These are phyloP conservation scores for Samia ricini DNA, from an alignment of 1,140 invertebrate genomes.

Conservation along the genomic window DNA sequence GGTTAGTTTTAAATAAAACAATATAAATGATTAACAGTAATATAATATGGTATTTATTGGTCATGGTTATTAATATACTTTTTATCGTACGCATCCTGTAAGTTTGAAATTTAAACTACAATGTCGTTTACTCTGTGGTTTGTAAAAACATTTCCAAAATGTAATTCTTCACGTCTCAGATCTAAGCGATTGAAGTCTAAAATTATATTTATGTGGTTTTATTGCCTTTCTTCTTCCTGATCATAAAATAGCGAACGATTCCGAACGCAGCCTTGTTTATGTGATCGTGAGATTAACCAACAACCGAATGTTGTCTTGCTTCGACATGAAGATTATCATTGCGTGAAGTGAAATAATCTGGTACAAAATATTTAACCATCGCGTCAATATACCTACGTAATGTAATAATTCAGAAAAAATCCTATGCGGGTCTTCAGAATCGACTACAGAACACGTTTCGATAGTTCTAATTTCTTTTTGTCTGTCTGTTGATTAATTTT, in stretches of 20 bases:
- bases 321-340: not conserved
- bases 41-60: not conserved
- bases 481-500: too few species aligned
- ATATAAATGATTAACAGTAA: too few species aligned
- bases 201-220: conserved; percentile 41
- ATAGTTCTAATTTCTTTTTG: too few species aligned
- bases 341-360: not conserved
- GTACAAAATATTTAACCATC: not conserved
- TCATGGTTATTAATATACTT: not conserved
- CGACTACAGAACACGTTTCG: too few species aligned
- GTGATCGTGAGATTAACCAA: conserved; percentile 21
- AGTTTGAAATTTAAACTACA: not conserved
- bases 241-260: conserved; percentile 31
- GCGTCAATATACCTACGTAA: too few species aligned
- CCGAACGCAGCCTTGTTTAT: conserved; percentile 20
- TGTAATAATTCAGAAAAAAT: too few species aligned
- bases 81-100: not conserved
- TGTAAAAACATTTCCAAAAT: not conserved
- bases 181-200: conserved; percentile 24
- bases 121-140: not conserved
- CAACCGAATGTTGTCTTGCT: conserved; percentile 1
- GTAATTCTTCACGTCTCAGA: not conserved
- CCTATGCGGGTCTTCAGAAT: too few species aligned
- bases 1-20: too few species aligned
- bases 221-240: conserved; percentile 43